phyloP scores from a whole-genome alignment of 2,888 invertebrate species.

The Suillia variegata region DNA sequence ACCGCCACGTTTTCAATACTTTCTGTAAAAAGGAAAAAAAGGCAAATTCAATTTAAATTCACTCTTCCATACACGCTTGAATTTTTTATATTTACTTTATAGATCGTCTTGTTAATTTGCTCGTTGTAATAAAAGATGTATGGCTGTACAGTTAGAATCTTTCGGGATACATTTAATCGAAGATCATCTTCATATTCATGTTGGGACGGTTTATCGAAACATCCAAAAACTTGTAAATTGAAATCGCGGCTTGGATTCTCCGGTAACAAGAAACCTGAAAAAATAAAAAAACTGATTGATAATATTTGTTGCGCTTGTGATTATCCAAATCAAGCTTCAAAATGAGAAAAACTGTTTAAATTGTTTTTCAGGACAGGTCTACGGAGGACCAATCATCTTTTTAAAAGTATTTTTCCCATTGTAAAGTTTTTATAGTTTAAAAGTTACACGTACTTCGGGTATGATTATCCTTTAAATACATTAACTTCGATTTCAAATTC shows the following conservation, averaged over 20 bases:
- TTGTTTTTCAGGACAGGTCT: no score
- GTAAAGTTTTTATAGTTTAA: no score
- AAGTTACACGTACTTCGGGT: constrained; percentile 44
- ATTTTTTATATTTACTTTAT: constrained; percentile 41
- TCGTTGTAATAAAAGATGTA: constrained; percentile 39
- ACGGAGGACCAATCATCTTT: no score
- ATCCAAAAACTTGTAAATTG: constrained; percentile 45
- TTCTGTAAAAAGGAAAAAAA: no score
- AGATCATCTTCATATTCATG: no score
- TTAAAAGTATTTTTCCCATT: no score
- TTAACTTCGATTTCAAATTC: constrained; percentile 50
- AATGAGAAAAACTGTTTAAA: no score
- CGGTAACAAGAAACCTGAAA: constrained; percentile 39
- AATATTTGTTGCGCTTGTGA: not conserved
- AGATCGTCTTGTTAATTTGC: constrained; percentile 33
- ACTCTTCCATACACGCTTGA: no score
- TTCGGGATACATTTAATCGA: constrained; percentile 38
- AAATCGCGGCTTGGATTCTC: constrained; percentile 53
- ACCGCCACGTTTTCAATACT: constrained; percentile 62
- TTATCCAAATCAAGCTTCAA: no score
- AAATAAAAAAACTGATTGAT: not conserved
- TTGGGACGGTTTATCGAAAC: constrained; percentile 40
- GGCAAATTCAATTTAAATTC: no score
- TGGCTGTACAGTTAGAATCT: constrained; percentile 47
- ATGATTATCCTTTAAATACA: constrained; percentile 50